Evolutionary conservation across 2,888 invertebrate species (phyloP).

Genomic region (Drosophila fulvimacula): DNA sequence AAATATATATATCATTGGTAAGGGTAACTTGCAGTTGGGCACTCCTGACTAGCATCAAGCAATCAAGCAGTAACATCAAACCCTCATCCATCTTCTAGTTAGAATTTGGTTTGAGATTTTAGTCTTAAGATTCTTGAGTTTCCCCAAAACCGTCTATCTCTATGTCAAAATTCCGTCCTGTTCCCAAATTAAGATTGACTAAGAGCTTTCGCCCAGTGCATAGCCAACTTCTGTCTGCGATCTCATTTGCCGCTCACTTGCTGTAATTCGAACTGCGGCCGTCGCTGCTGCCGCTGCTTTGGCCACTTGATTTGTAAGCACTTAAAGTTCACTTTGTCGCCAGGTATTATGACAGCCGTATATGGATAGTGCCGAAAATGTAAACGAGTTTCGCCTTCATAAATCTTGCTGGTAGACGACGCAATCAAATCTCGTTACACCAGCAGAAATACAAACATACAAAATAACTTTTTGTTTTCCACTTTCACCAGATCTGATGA

Average conservation of each 20-base stretch:
- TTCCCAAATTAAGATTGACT: background rate
- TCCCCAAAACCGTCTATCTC: background rate
- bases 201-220: slow-evolving; percentile 22
- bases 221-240: background rate
- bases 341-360: slow-evolving; percentile 28
- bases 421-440: slow-evolving; percentile 43
- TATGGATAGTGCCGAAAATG: slow-evolving; percentile 24
- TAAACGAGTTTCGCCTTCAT: slow-evolving; percentile 48
- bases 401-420: slow-evolving; percentile 27
- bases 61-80: background rate
- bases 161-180: background rate
- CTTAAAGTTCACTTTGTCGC: slow-evolving; percentile 23
- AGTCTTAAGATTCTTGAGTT: background rate
- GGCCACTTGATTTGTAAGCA: slow-evolving; percentile 14
- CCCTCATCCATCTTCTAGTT: background rate
- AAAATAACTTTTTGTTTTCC: slow-evolving; percentile 28
- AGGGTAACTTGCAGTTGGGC: background rate
- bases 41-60: background rate
- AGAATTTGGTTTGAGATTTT: background rate
- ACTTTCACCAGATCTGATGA: slow-evolving; percentile 60
- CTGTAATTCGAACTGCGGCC: background rate
- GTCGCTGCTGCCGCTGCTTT: background rate
- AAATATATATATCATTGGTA: background rate
- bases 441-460: slow-evolving; percentile 35
- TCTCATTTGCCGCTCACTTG: slow-evolving; percentile 25